phyloP scores from a whole-genome alignment of 2,888 invertebrate species.

The Bugula neritina region DNA sequence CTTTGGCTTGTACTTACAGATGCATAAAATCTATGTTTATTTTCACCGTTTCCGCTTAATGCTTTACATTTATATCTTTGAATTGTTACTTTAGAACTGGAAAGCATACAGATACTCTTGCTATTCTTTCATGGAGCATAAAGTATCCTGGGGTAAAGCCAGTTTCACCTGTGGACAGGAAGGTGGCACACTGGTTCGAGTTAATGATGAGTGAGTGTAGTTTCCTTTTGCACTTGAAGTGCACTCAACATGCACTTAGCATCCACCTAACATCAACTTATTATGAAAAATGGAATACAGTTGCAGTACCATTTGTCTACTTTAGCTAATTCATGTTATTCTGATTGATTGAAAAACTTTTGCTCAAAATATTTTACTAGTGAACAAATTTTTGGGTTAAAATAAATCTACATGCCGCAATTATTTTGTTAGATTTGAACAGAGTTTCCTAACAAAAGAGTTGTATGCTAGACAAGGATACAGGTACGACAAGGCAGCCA shows the following conservation, averaged over 20 bases:
- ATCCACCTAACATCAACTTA: no score
- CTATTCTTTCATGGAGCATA: not conserved
- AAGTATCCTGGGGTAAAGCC: not conserved
- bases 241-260: not conserved
- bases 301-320: no score
- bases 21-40: no score
- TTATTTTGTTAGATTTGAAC: conserved; percentile 19
- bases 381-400: no score
- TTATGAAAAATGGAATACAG: no score
- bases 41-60: no score
- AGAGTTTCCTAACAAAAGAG: conserved; percentile 5
- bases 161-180: not conserved
- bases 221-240: not conserved
- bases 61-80: no score
- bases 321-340: no score
- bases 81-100: conserved; percentile 22
- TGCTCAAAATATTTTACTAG: no score
- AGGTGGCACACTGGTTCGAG: conserved; percentile 17
- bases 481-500: not conserved
- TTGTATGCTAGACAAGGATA: not conserved
- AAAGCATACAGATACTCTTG: not conserved
- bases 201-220: conserved; percentile 20
- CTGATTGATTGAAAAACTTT: no score
- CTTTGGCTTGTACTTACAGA: no score
- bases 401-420: no score